Evolutionary conservation across 2,113 vertebrate genomes (phyloP).

Genomic region (Martes martes): DNA sequence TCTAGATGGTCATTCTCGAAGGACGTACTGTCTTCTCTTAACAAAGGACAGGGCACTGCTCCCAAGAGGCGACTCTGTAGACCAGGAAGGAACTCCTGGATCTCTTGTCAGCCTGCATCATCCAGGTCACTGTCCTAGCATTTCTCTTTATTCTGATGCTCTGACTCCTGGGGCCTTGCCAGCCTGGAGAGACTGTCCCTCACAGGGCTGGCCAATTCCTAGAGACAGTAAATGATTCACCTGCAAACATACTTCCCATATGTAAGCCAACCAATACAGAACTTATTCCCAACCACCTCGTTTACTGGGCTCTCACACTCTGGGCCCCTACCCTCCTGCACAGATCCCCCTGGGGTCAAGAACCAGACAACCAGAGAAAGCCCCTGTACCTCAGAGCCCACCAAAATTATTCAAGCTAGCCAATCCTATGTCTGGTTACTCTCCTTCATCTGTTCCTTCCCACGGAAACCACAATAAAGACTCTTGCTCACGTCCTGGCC

Average conservation of each 20-base stretch:
- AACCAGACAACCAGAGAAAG: neutral
- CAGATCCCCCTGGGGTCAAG: neutral
- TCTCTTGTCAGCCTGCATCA: neutral
- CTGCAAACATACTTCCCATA: neutral
- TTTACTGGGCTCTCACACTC: neutral
- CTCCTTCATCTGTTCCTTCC: neutral
- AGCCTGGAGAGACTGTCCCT: neutral
- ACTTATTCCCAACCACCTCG: neutral
- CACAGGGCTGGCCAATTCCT: neutral
- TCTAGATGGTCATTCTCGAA: neutral
- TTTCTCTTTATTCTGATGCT: neutral
- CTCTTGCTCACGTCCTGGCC: neutral
- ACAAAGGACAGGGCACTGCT: neutral
- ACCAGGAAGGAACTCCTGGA: neutral
- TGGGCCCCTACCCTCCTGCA: rapidly evolving
- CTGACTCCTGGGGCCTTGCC: neutral
- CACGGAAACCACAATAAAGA: neutral
- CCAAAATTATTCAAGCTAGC: neutral
- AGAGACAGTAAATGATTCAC: neutral
- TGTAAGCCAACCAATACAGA: neutral
- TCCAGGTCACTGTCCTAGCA: neutral
- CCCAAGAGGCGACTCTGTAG: neutral
- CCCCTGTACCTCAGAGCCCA: neutral
- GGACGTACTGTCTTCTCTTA: neutral
- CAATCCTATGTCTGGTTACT: neutral